A percentile compares a stretch with the other conserved stretches of the same genome.
Evolutionary conservation across 2,888 invertebrate genomes (phyloP).

Genomic region (Rugalucina vietnamica): DNA sequence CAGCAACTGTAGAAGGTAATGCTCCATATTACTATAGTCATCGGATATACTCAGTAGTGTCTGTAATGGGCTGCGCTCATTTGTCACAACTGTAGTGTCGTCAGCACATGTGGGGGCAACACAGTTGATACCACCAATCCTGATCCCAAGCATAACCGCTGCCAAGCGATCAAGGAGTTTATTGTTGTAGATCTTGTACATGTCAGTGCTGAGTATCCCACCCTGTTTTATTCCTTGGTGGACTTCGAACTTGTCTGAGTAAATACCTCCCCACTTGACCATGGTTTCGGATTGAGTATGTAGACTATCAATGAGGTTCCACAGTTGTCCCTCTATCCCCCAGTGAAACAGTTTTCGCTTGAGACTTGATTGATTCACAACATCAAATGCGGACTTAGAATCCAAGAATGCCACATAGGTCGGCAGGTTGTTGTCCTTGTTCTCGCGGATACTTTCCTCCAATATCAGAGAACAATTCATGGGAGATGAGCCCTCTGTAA

Average conservation of each 20-base stretch:
- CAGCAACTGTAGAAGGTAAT: not conserved
- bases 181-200: constrained; percentile 28
- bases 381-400: constrained; percentile 37
- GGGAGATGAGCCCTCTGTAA: constrained; percentile 14
- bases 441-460: constrained; percentile 19
- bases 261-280: constrained; percentile 21
- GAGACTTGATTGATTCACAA: constrained; percentile 24
- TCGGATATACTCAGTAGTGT: not conserved
- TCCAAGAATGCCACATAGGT: constrained; percentile 16
- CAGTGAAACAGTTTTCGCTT: constrained; percentile 15
- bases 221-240: constrained; percentile 23
- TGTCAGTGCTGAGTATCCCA: constrained; percentile 16
- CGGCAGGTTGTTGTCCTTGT: not conserved
- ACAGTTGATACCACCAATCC: not conserved
- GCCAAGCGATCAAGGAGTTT: constrained; percentile 9
- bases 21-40: not conserved
- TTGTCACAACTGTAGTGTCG: not conserved
- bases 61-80: not conserved
- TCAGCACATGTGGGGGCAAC: not conserved
- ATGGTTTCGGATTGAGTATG: not conserved
- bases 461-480: constrained; percentile 19
- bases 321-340: constrained; percentile 3
- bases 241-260: not conserved
- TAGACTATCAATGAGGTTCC: constrained; percentile 17
- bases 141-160: not conserved